These are phyloP conservation scores for Rhombomys opimus DNA, from an alignment of 2,113 vertebrate genomes.

Conservation along the genomic window DNA sequence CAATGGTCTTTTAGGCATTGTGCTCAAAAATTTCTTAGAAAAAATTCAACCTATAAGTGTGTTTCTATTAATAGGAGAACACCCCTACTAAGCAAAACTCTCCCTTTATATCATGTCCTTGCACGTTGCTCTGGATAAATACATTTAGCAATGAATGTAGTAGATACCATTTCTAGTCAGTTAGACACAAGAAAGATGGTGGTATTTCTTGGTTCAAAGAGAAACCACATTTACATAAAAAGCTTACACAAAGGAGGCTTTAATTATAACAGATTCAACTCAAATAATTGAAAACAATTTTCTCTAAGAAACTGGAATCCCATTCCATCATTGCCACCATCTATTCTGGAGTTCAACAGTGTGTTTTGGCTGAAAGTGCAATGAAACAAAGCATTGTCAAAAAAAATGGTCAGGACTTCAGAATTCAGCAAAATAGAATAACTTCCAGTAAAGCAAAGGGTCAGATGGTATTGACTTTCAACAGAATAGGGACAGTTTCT, in stretches of 20 bases:
- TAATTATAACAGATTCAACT: not conserved
- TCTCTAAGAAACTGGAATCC: not conserved
- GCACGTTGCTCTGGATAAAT: not conserved
- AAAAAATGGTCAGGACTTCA: not conserved
- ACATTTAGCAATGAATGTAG: not conserved
- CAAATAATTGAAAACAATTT: not conserved
- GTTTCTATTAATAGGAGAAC: not conserved
- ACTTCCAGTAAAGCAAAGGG: conserved; percentile 49
- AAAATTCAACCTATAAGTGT: not conserved
- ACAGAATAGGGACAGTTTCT: conserved; percentile 50
- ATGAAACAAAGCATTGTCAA: not conserved
- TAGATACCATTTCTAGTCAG: not conserved
- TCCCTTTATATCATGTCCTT: not conserved
- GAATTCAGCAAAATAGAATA: not conserved
- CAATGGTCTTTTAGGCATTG: not conserved
- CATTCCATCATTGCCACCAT: not conserved
- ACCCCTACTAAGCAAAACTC: not conserved
- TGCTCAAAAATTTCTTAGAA: not conserved
- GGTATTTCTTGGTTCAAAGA: not conserved
- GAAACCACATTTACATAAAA: not conserved
- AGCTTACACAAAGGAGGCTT: not conserved
- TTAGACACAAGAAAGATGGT: not conserved
- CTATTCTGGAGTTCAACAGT: not conserved
- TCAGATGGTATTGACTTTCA: conserved; percentile 57
- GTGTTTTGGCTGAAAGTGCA: not conserved